Conservation (phyloP, 1,140 invertebrate genomes). For the Drepana arcuata region DNA sequence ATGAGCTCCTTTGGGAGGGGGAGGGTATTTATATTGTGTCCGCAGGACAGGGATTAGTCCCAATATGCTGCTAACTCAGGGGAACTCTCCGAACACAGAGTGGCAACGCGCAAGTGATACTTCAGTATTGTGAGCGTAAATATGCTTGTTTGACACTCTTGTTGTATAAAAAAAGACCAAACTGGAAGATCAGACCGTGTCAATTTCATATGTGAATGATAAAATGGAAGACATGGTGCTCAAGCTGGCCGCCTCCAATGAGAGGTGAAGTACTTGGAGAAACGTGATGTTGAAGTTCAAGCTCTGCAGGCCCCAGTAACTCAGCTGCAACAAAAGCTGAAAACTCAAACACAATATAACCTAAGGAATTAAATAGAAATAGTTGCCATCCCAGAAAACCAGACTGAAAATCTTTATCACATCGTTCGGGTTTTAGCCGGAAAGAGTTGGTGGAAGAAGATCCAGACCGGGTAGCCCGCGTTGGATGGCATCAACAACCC, state of each 20-base stretch:
- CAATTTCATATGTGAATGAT: background rate
- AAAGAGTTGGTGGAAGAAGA: background rate
- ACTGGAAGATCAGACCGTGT: background rate
- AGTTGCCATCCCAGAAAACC: background rate
- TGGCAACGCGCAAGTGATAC: too few species aligned
- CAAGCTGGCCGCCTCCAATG: background rate
- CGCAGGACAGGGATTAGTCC: too few species aligned
- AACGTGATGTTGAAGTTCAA: background rate
- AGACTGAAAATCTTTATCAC: background rate
- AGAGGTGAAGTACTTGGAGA: background rate
- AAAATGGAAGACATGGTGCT: background rate
- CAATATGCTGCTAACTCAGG: too few species aligned
- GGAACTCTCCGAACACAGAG: too few species aligned
- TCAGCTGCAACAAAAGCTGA: background rate
- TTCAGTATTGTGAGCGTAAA: too few species aligned
- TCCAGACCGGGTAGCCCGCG: background rate
- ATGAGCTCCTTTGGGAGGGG: too few species aligned
- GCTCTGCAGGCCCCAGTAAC: background rate
- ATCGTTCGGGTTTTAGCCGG: background rate
- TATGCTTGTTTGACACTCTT: too few species aligned
- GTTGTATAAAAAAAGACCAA: too few species aligned
- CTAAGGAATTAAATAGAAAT: background rate
- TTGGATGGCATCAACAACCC: background rate
- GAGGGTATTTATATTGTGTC: too few species aligned
- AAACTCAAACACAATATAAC: background rate